phyloP scores from a whole-genome alignment of 2,113 vertebrate genomes.

The Cryptotis parvus region DNA sequence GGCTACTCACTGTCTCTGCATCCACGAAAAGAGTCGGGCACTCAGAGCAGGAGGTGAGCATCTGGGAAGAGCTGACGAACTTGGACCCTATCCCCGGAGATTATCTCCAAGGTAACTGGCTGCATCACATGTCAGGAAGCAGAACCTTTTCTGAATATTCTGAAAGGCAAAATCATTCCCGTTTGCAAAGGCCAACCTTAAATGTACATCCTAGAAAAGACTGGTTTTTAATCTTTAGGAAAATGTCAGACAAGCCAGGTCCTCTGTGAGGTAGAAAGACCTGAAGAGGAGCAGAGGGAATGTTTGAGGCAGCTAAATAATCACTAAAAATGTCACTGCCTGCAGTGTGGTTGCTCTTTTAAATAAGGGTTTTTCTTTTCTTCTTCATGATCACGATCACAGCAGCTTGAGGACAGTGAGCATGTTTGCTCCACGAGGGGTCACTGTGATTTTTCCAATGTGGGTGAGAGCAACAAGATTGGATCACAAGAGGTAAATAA shows the following conservation, averaged over 20 bases:
- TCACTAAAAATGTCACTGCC: slow-evolving; percentile 27
- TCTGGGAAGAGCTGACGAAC: slow-evolving; percentile 97
- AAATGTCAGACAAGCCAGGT: neutral
- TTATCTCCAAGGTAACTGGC: slow-evolving; percentile 96
- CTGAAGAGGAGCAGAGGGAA: neutral
- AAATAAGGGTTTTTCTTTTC: neutral
- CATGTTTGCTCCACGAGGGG: neutral
- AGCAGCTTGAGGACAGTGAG: neutral
- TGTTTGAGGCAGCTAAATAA: neutral
- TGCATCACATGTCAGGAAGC: slow-evolving; percentile 95
- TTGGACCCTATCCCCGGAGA: slow-evolving; percentile 96
- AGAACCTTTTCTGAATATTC: slow-evolving; percentile 99
- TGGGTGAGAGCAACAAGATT: neutral
- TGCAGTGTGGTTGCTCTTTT: neutral
- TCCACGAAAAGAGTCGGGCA: slow-evolving; percentile 98
- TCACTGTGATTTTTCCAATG: neutral
- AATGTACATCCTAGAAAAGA: neutral
- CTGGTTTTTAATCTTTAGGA: neutral
- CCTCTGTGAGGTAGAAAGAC: neutral
- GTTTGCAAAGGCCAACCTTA: neutral
- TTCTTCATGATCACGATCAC: neutral
- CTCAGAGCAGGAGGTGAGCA: slow-evolving; percentile 96
- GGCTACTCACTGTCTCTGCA: slow-evolving; percentile 95
- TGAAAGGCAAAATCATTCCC: slow-evolving; percentile 83
- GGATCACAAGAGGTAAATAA: neutral